phyloP scores from a whole-genome alignment of 2,888 invertebrate genomes.

The Plemyria rubiginata region DNA sequence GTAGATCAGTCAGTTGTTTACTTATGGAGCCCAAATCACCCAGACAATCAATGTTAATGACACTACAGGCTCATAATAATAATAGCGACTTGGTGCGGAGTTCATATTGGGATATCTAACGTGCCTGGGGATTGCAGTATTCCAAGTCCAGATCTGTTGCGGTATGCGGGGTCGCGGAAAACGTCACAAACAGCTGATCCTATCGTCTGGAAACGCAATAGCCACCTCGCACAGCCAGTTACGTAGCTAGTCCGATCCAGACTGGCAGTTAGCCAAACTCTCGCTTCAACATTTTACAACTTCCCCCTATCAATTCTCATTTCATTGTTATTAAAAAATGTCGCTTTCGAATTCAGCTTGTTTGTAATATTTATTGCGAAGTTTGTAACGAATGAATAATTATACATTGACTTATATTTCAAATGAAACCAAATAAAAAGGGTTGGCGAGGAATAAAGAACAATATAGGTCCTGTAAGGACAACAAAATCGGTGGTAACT shows the following conservation, averaged over 20 bases:
- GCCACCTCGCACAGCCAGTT: conserved; percentile 7
- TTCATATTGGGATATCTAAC: too few relatives aligned
- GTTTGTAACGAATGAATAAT: not conserved
- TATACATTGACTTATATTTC: too few relatives aligned
- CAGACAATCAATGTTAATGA: too few relatives aligned
- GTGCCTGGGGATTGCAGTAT: too few relatives aligned
- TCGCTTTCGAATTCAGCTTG: not conserved
- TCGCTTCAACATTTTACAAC: conserved; percentile 23
- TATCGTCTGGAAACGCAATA: conserved; percentile 1
- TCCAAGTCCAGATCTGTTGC: not conserved
- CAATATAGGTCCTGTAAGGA: too few relatives aligned
- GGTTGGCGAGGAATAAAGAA: too few relatives aligned
- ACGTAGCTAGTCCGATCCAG: conserved; percentile 8
- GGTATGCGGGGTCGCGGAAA: not conserved
- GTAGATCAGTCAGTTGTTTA: too few relatives aligned
- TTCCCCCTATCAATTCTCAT: conserved; percentile 21
- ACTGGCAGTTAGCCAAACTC: conserved; percentile 26
- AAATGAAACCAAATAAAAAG: too few relatives aligned
- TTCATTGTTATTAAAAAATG: conserved; percentile 15
- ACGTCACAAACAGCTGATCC: conserved; percentile 8
- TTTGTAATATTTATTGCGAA: not conserved
- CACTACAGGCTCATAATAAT: too few relatives aligned
- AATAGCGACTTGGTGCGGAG: too few relatives aligned
- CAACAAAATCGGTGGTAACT: too few relatives aligned
- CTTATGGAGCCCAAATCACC: too few relatives aligned